Conservation (phyloP, 2,113 vertebrate genomes). For the Crotalus viridis region DNA sequence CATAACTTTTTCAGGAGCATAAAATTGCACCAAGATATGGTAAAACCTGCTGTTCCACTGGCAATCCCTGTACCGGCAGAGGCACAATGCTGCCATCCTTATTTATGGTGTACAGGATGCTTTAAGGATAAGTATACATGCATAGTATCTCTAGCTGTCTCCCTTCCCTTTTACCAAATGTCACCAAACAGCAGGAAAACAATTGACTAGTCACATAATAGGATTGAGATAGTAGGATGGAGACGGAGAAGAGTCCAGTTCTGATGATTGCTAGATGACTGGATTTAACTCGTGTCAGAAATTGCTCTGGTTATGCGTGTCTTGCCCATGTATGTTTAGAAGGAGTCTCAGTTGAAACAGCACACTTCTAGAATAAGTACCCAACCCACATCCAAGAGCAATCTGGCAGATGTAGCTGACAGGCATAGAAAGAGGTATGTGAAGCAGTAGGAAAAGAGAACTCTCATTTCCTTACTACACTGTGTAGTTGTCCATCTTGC, state of each 20-base stretch:
- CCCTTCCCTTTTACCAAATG: background rate
- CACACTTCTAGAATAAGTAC: no score
- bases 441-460: background rate
- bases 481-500: background rate
- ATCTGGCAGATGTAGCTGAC: background rate
- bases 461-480: background rate
- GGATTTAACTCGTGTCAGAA: background rate
- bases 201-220: background rate
- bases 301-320: background rate
- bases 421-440: background rate
- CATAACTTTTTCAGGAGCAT: background rate
- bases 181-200: background rate
- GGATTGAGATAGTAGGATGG: background rate
- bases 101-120: background rate
- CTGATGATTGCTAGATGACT: background rate
- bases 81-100: background rate
- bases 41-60: background rate
- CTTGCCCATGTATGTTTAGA: background rate
- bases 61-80: background rate
- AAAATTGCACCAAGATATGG: background rate
- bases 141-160: background rate
- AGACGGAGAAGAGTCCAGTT: background rate
- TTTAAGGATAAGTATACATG: background rate
- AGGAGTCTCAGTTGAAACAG: no score
- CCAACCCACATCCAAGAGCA: background rate